Conservation (phyloP, 2,888 invertebrate genomes). For the Nemoura dubitans region DNA sequence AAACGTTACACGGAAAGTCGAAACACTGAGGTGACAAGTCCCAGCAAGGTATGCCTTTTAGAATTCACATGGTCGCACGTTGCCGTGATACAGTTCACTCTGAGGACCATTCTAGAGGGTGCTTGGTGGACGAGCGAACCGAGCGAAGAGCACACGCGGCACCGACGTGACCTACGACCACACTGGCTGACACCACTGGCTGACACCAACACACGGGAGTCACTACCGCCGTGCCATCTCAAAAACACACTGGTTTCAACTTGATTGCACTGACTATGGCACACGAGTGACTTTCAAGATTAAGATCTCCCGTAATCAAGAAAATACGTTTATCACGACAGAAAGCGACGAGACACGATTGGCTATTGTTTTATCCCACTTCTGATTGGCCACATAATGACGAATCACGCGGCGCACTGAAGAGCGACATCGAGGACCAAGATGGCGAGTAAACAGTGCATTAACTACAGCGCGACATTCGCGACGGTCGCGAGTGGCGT, state of each 20-base stretch:
- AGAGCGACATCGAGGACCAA: not conserved
- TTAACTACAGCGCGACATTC: not conserved
- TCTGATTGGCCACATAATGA: conserved; percentile 28
- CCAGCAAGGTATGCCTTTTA: not conserved
- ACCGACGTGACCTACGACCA: not conserved
- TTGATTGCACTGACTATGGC: not conserved
- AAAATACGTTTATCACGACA: conserved; percentile 12
- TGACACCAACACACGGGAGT: not conserved
- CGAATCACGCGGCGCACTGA: conserved; percentile 18
- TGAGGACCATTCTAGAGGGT: conserved; percentile 12
- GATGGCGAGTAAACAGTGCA: not conserved
- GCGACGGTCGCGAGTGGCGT: not conserved
- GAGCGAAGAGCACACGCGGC: not conserved
- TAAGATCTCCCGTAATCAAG: conserved; percentile 1
- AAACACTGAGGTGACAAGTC: conserved; percentile 9
- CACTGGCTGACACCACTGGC: not conserved
- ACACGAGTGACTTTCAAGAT: conserved; percentile 12
- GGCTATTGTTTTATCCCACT: conserved; percentile 25
- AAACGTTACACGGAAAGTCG: conserved; percentile 19
- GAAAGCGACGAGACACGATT: conserved; percentile 14
- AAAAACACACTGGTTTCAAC: not conserved
- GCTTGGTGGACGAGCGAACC: not conserved
- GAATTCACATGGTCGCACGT: conserved; percentile 13
- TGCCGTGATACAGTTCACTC: not conserved
- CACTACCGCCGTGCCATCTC: not conserved